Conservation (phyloP, 1,140 invertebrate genomes). For the Nebria ingens region DNA sequence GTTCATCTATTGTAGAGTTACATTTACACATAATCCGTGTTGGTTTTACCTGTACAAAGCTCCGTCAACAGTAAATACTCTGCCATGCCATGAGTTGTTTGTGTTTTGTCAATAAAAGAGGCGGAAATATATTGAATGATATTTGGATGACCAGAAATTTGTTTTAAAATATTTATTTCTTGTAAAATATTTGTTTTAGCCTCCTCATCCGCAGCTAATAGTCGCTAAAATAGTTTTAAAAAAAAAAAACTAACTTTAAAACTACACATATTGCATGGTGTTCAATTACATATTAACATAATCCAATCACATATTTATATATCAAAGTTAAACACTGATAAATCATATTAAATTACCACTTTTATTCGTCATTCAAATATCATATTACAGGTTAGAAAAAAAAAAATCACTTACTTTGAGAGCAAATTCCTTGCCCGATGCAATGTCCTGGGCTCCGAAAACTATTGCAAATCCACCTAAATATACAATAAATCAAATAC, state of each 20-base stretch:
- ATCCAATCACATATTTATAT: no score
- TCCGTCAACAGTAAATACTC: constrained; percentile 65
- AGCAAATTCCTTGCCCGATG: constrained; percentile 80
- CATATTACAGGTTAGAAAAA: background rate
- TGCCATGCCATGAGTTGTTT: constrained; percentile 51
- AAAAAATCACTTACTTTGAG: constrained; percentile 52
- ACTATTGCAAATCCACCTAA: constrained; percentile 91
- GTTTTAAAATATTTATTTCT: constrained; percentile 70
- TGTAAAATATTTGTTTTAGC: constrained; percentile 64
- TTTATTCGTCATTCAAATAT: background rate
- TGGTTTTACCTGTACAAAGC: constrained; percentile 46
- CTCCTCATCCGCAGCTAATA: constrained; percentile 68
- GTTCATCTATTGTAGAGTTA: no score
- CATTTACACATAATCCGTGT: background rate
- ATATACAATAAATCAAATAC: constrained; percentile 28
- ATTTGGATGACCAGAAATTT: constrained; percentile 66
- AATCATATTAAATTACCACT: constrained; percentile 6
- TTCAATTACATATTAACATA: constrained; percentile 12
- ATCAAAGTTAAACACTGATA: no score
- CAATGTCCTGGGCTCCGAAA: constrained; percentile 82
- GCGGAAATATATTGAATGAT: constrained; percentile 69
- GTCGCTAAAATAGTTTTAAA: constrained; percentile 41
- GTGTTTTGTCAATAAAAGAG: constrained; percentile 59
- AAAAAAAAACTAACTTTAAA: constrained; percentile 14
- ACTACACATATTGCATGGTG: constrained; percentile 14